Conservation (phyloP, 2,888 invertebrate genomes). For the Leucophora obtusa region DNA sequence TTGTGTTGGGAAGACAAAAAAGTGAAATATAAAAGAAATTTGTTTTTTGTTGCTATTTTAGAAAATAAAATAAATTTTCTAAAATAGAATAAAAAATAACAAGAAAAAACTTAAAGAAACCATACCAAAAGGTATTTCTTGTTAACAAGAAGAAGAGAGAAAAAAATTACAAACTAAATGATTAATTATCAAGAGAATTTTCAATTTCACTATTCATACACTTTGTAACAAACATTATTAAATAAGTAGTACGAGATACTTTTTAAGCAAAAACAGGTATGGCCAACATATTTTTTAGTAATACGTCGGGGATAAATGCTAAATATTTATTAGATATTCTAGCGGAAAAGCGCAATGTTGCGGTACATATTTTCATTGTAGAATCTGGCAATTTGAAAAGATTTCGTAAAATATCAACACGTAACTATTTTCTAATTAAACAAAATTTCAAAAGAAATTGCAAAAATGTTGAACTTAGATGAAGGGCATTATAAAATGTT, state of each 20-base stretch:
- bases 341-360: no score
- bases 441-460: no score
- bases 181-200: conserved; percentile 52
- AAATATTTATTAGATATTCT: background rate
- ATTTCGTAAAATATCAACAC: no score
- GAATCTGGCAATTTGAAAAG: no score
- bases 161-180: conserved; percentile 42
- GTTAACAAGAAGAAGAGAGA: conserved; percentile 36
- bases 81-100: conserved; percentile 24
- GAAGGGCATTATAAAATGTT: no score
- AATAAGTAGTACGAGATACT: background rate
- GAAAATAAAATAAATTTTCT: conserved; percentile 65
- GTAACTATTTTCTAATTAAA: no score
- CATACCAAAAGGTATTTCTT: conserved; percentile 38
- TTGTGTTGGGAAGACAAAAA: background rate
- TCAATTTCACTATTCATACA: conserved; percentile 35
- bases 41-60: conserved; percentile 31
- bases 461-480: no score
- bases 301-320: background rate
- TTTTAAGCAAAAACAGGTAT: no score
- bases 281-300: no score
- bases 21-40: conserved; percentile 3
- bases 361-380: no score
- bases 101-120: conserved; percentile 31
- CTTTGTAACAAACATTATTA: background rate